Evolutionary conservation across 2,113 vertebrate genomes (phyloP).

Genomic region (Pterocles gutturalis): DNA sequence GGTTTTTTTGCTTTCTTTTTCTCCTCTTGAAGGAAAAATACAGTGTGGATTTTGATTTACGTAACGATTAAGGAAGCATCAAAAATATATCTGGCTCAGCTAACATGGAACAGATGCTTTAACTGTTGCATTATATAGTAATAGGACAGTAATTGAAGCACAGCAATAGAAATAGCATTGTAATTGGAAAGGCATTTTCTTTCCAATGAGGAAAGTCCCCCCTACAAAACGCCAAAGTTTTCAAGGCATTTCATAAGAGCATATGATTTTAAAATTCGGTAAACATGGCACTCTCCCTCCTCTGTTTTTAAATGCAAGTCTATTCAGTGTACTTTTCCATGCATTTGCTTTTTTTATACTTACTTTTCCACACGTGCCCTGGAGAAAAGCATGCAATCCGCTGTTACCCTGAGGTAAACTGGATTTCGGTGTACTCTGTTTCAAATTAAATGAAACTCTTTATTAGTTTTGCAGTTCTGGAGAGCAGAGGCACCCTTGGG

Average conservation of each 20-base stretch:
- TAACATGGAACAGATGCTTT: background rate
- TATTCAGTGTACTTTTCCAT: background rate
- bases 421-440: slow-evolving; percentile 27
- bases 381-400: slow-evolving; percentile 9
- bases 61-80: background rate
- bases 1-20: background rate
- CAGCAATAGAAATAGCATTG: background rate
- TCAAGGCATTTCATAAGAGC: background rate
- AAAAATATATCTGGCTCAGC: background rate
- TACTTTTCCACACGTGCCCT: background rate
- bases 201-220: background rate
- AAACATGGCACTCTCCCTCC: background rate
- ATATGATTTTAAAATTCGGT: background rate
- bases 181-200: background rate
- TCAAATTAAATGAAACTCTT: slow-evolving; percentile 57
- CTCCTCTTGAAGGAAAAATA: background rate
- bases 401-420: slow-evolving; percentile 37
- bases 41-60: background rate
- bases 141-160: background rate
- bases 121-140: background rate
- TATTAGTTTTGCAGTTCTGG: slow-evolving; percentile 57
- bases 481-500: slow-evolving; percentile 42
- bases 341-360: background rate
- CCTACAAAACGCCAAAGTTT: background rate
- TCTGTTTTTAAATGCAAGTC: background rate